Evolutionary conservation across 2,797 vertebrate species (phyloP).

Genomic region (Picus viridis): DNA sequence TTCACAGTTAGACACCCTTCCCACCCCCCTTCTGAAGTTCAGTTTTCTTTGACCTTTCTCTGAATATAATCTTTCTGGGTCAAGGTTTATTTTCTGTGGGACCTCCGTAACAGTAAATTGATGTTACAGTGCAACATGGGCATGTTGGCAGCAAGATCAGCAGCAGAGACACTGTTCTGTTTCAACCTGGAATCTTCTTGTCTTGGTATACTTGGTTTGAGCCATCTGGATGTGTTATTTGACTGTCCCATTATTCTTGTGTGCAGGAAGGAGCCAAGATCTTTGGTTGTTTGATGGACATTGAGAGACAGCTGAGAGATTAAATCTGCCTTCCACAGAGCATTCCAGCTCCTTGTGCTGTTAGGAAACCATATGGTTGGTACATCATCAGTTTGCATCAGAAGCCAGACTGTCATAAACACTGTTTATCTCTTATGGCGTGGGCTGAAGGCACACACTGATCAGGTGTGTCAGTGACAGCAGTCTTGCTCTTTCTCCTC

Average conservation of each 20-base stretch:
- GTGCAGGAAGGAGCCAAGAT: conserved; percentile 50
- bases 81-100: not conserved
- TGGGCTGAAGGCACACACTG: not conserved
- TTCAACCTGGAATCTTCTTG: conserved; percentile 62
- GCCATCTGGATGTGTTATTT: conserved; percentile 25
- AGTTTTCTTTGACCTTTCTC: not conserved
- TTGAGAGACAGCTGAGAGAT: conserved; percentile 66
- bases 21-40: not conserved
- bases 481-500: not conserved
- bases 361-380: conserved; percentile 13
- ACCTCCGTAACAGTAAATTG: not conserved
- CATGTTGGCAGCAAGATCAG: not conserved
- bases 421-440: not conserved
- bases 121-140: not conserved
- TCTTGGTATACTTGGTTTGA: conserved; percentile 24
- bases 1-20: not conserved
- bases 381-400: not conserved
- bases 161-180: not conserved
- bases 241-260: not conserved
- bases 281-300: conserved; percentile 50
- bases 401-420: not conserved
- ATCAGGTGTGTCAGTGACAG: not conserved
- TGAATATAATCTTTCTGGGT: not conserved
- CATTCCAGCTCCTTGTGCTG: conserved; percentile 31
- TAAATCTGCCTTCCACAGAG: conserved; percentile 41